Base-by-base conservation (phyloP, 1,140 invertebrate species). In the Diabrotica virgifera region DNA sequence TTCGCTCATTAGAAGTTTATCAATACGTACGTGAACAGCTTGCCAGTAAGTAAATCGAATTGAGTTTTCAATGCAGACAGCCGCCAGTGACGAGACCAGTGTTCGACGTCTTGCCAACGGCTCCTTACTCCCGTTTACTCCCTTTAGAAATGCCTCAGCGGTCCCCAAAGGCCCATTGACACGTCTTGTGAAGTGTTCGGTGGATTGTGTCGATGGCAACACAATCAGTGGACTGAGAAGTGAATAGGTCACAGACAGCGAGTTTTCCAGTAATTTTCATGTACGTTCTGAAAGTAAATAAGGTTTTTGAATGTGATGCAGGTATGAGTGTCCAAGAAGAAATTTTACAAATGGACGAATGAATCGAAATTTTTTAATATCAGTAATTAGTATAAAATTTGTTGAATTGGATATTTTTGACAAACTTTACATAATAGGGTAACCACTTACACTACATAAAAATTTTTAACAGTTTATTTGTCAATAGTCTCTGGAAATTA, bases 191-290 rank as follows among this genome's bases (percentile, higher is more conserved):
- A 46, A 46, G 40, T n/a, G 40, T 46, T 46, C 40, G 40, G 8
- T n/a, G 40, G 40, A 46, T 46, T 46, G 40, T 46, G 40, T 46
- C 40, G 40, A 46, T 46, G 40, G n/a, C 40, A 46, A 46, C 40
- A 46, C 40, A 46, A 46, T 46, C 40, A 46, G 40, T 46, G 40
- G 40, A 46, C 40, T 46, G 40, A 8, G 40, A 46, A 46, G 40
- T 46, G 40, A 46, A 6, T 46, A 46, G 40, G 40, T 46, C 40
- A 46, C 40, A 46, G 40, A 46, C 40, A 46, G n/a, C 40, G 40
- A 46, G 8, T 46, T 46, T 6, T 10, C 8, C 40, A 10, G n/a
- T 46, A 46, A 46, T 46, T 46, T n/a, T 46, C n/a, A 46, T 10
- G 40, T 46, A 46, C 40, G 40, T n/a, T 10, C n/a, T 10, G 40